Base-by-base conservation (phyloP, 2,888 invertebrate genomes). In the Lissocephala sabroskyi region DNA sequence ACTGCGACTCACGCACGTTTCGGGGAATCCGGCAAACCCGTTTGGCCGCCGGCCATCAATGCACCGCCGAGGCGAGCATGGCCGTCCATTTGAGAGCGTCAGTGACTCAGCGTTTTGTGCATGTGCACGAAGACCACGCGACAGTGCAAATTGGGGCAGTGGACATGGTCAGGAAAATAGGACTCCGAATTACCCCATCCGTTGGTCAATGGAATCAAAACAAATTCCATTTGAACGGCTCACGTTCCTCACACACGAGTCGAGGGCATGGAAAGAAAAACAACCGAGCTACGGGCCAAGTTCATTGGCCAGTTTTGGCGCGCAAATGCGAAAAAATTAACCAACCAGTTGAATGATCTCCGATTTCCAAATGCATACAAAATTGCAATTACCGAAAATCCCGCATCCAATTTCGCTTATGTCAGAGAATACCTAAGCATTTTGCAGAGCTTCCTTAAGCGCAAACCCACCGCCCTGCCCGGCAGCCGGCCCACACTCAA, bases 301-400 rank as follows among this genome's bases (percentile, higher is more conserved):
- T 73, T 68, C 65, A 68, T 61, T 73, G 74, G 49, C 70, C 74
- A 73, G 51, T 54, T 55, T 68, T 63, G 74, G 70, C 70, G 62
- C 74, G 70, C 47, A 70, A 68, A 33, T 13, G 10, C 14, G 30
- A n/a, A 30, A 26, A 6, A 26, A 26, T 9, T 26, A 26, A 6
- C 4, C 17, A 18, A 17, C 5, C 36, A 36, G 36, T 18, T 36
- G 18, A 36, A 37, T 19, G 37, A n/a, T 13, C 37, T 37, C 18
- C 9, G 4, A 19, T 37, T 37, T 11, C 18, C 10, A 37, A 30
- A 23, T 5, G 7, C 7, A 5, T 23, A 7, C 7, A 7, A 23
- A 23, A 5, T 23, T 23, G 23, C n/a, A n/a, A n/a, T n/a, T n/a
- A n/a, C n/a, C n/a, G n/a, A n/a, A n/a, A n/a, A n/a, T n/a, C n/a